Conservation (phyloP, 2,113 vertebrate species). For the Recurvirostra avosetta region DNA sequence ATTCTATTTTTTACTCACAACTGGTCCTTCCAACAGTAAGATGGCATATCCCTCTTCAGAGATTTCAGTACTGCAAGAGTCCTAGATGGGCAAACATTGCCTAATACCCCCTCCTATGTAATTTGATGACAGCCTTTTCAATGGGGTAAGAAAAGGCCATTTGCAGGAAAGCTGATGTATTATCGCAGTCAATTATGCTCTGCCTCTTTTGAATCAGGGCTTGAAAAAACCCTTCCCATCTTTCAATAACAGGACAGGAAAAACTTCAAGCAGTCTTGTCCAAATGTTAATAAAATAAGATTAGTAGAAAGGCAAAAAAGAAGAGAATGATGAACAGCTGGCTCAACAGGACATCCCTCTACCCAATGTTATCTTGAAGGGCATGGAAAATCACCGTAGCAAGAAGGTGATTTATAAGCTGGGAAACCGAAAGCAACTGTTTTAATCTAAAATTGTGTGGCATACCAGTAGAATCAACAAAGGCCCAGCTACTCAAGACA, state of each 20-base stretch:
- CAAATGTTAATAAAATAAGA: constrained; percentile 34
- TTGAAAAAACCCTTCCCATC: not conserved
- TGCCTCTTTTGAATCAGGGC: not conserved
- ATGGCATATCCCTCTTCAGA: not conserved
- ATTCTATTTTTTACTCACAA: not conserved
- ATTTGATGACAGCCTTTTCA: not conserved
- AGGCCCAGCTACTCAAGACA: not conserved
- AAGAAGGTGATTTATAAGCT: constrained; percentile 33
- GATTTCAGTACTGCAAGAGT: not conserved
- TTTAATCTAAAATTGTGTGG: constrained; percentile 16
- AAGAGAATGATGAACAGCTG: not conserved
- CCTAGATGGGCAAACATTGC: not conserved
- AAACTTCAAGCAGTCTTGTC: constrained; percentile 21
- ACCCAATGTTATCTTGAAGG: not conserved
- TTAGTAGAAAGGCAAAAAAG: not conserved
- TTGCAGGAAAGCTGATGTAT: constrained; percentile 22
- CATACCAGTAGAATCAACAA: constrained; percentile 12
- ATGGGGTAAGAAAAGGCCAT: not conserved
- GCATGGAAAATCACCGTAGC: constrained; percentile 35
- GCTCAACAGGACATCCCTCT: constrained; percentile 9
- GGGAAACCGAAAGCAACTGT: constrained; percentile 25
- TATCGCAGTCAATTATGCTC: not conserved
- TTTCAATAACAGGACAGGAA: not conserved
- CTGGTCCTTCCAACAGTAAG: not conserved
- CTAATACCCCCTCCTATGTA: not conserved